Evolutionary conservation across 92 coral and sea anemone genomes (phyloP).

Genomic region (Umimayanthus kanabou): DNA sequence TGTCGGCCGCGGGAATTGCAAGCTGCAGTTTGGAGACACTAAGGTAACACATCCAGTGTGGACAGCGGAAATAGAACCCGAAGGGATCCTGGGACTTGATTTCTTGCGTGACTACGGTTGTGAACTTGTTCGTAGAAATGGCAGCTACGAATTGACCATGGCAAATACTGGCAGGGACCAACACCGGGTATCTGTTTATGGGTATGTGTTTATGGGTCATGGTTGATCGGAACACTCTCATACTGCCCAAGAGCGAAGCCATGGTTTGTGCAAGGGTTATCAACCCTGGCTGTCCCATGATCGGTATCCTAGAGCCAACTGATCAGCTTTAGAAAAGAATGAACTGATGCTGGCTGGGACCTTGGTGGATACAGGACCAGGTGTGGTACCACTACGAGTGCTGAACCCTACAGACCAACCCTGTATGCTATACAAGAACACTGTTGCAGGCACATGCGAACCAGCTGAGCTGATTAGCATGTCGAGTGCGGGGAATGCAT

Average conservation of each 20-base stretch:
- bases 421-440: slow-evolving; percentile 46
- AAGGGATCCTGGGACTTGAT: slow-evolving; percentile 59
- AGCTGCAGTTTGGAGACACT: slow-evolving; percentile 34
- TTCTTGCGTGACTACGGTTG: slow-evolving; percentile 47
- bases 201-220: slow-evolving; percentile 41
- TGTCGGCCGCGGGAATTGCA: slow-evolving; percentile 38
- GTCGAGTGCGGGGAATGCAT: background rate
- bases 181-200: background rate
- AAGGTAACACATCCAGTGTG: slow-evolving; percentile 12
- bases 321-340: slow-evolving; percentile 34
- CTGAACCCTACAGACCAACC: slow-evolving; percentile 59
- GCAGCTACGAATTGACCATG: slow-evolving; percentile 43
- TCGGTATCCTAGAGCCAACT: slow-evolving; percentile 54
- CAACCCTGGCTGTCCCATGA: slow-evolving; percentile 1
- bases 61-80: slow-evolving; percentile 49
- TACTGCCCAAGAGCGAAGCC: slow-evolving; percentile 58
- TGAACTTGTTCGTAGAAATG: slow-evolving; percentile 42
- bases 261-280: slow-evolving; percentile 49
- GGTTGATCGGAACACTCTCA: slow-evolving; percentile 24
- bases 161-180: slow-evolving; percentile 18
- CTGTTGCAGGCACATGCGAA: slow-evolving; percentile 34
- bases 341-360: slow-evolving; percentile 54
- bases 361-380: slow-evolving; percentile 45
- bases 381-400: slow-evolving; percentile 42
- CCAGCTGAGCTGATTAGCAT: slow-evolving; percentile 6